Conservation (phyloP, 2,113 vertebrate genomes). For the Oreochromis tanganicae region DNA sequence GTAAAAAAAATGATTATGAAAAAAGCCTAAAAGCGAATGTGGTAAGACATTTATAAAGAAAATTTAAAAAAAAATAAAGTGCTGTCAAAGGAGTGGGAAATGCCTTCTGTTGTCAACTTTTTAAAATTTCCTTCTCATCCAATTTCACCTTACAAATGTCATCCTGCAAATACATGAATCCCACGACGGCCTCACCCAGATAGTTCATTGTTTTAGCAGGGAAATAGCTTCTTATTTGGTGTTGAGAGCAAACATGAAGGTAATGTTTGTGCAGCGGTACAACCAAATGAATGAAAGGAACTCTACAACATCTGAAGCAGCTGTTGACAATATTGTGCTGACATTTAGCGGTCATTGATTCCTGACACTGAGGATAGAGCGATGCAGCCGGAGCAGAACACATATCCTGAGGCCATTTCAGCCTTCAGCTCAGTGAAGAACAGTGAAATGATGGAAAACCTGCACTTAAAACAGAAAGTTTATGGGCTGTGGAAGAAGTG, state of each 20-base stretch:
- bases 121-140: not conserved
- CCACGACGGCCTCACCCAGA: not conserved
- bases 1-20: not conserved
- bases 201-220: not conserved
- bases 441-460: conserved; percentile 20
- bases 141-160: conserved; percentile 2
- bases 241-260: not conserved
- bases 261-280: not conserved
- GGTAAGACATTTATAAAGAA: not conserved
- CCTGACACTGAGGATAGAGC: not conserved
- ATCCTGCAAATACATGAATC: not conserved
- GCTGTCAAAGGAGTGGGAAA: not conserved
- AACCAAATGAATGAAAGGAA: not conserved
- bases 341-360: conserved; percentile 32
- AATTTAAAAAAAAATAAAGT: not conserved
- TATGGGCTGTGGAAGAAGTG: not conserved
- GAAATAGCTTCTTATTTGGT: not conserved
- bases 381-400: not conserved
- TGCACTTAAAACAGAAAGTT: conserved; percentile 9
- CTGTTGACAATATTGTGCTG: not conserved
- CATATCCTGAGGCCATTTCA: conserved; percentile 29
- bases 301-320: not conserved
- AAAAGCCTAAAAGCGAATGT: not conserved
- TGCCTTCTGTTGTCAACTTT: not conserved
- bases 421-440: conserved; percentile 26